phyloP scores from a whole-genome alignment of 2,113 vertebrate genomes.

The Callocephalon fimbriatum region DNA sequence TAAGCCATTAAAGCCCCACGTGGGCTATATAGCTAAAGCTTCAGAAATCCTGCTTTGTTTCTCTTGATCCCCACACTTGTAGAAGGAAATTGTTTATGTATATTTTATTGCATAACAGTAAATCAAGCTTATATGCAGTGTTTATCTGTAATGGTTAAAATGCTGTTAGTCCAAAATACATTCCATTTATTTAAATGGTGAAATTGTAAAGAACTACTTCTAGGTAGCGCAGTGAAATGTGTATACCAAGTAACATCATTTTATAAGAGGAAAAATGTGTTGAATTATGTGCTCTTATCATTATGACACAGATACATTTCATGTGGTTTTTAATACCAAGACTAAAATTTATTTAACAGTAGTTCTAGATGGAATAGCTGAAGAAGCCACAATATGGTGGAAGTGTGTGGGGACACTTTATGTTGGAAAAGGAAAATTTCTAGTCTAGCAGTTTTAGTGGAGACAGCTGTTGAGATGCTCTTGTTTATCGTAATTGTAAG shows the following conservation, averaged over 20 bases:
- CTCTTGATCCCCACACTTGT: slow-evolving; percentile 1
- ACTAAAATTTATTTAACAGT: neutral
- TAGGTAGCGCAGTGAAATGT: neutral
- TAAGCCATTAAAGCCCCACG: neutral
- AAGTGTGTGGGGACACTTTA: neutral
- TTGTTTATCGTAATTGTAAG: neutral
- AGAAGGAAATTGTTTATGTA: neutral
- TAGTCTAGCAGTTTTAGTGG: neutral
- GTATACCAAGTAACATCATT: neutral
- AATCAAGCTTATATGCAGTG: neutral
- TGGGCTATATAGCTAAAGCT: slow-evolving; percentile 1
- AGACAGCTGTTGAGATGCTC: neutral
- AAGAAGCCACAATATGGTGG: neutral
- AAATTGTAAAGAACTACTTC: neutral
- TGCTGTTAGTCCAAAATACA: neutral
- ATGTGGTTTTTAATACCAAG: neutral
- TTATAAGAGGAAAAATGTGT: neutral
- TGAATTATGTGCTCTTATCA: neutral
- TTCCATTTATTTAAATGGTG: neutral
- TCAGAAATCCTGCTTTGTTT: slow-evolving; percentile 47
- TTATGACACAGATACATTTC: neutral
- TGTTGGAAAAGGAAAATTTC: neutral
- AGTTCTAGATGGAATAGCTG: neutral
- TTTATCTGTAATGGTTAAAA: neutral
- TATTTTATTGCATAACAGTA: slow-evolving; percentile 38